These are phyloP conservation scores for Bovichtus variegatus DNA, from an alignment of 2,797 vertebrate genomes.

Conservation along the genomic window DNA sequence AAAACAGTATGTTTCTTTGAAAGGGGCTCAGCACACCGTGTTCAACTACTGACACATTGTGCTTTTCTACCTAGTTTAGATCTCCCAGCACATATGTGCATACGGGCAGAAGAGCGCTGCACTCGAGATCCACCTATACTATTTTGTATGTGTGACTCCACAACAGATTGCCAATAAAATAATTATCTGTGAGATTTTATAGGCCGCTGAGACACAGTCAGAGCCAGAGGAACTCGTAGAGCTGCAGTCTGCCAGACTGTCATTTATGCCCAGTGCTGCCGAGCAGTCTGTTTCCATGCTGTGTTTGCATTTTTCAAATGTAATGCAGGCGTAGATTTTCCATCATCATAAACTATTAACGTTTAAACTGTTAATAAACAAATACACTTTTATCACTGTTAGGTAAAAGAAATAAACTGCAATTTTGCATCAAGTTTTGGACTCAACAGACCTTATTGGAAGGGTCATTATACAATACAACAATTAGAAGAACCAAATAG, in stretches of 20 bases:
- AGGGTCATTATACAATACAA: background rate
- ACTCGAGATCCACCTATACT: background rate
- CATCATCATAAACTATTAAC: background rate
- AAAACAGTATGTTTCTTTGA: background rate
- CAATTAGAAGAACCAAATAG: background rate
- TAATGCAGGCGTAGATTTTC: constrained; percentile 10
- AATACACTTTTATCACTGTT: background rate
- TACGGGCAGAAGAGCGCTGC: background rate
- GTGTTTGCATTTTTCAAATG: background rate
- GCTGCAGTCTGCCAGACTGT: constrained; percentile 15
- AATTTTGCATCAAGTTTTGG: background rate
- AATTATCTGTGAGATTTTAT: background rate
- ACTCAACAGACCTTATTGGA: background rate
- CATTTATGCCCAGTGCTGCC: background rate
- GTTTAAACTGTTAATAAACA: background rate
- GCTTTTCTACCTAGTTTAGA: background rate
- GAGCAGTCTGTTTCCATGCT: background rate
- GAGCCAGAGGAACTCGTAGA: constrained; percentile 8
- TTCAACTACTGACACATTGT: background rate
- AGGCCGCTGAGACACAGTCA: background rate
- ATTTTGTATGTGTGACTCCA: background rate
- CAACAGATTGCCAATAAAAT: constrained; percentile 23
- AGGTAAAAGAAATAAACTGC: background rate
- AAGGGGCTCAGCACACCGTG: background rate
- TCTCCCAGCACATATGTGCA: background rate